Percentiles rank a stretch among this genome's conserved stretches.
Conservation (phyloP, 2,113 vertebrate genomes). For the Forbesichthys papilliferus region DNA sequence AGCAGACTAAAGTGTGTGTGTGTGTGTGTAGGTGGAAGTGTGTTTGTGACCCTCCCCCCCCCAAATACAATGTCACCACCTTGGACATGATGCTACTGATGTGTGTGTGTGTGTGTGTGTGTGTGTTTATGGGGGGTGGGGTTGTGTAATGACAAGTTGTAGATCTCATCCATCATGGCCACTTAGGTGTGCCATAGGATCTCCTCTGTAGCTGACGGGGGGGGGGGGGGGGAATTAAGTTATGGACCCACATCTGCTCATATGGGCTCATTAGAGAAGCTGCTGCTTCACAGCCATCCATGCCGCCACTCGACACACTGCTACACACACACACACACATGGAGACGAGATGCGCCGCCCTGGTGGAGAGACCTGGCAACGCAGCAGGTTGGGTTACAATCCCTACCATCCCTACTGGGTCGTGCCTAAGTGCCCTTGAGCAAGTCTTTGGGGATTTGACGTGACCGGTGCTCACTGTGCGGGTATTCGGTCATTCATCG, state of each 20-base stretch:
- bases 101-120: constrained; percentile 23
- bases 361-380: too few species aligned
- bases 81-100: neutral
- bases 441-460: too few species aligned
- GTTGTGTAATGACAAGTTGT: constrained; percentile 61
- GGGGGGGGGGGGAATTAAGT: constrained; percentile 66
- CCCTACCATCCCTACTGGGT: too few species aligned
- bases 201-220: constrained; percentile 70
- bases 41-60: too few species aligned
- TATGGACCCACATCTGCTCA: constrained; percentile 76
- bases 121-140: constrained; percentile 1
- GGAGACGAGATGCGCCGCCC: constrained; percentile 17
- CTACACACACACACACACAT: neutral
- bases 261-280: constrained; percentile 77
- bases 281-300: constrained; percentile 63
- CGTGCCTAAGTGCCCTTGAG: too few species aligned
- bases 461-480: too few species aligned
- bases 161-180: constrained; percentile 79
- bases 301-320: constrained; percentile 39
- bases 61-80: too few species aligned
- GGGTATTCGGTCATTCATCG: too few species aligned
- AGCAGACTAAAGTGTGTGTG: neutral
- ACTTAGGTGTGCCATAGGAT: constrained; percentile 79
- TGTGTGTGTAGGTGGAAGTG: constrained; percentile 10
- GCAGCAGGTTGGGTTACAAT: too few species aligned